phyloP scores from a whole-genome alignment of 2,797 vertebrate species.

The Selene dorsalis region DNA sequence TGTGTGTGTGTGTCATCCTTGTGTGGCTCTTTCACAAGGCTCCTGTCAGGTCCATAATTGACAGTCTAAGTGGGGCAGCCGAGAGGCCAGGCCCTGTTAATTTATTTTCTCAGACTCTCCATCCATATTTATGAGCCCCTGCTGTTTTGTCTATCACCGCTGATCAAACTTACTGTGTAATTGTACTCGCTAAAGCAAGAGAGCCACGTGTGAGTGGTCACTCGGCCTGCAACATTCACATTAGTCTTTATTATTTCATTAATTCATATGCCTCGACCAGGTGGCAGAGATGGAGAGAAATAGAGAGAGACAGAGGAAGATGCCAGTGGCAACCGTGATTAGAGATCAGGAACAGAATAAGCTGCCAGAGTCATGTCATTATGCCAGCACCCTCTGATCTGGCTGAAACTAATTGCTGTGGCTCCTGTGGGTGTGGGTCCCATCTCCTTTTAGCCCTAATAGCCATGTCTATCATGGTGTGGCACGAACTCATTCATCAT shows the following conservation, averaged over 20 bases:
- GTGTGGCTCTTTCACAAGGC: constrained; percentile 87
- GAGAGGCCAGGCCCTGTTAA: constrained; percentile 94
- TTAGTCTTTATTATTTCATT: constrained; percentile 83
- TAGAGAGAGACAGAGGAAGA: constrained; percentile 50
- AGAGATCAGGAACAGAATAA: constrained; percentile 71
- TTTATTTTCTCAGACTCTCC: constrained; percentile 94
- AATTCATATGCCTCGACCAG: constrained; percentile 66
- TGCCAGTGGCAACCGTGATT: constrained; percentile 64
- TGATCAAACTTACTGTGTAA: constrained; percentile 90
- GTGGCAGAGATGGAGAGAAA: constrained; percentile 38
- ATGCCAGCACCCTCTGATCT: constrained; percentile 77
- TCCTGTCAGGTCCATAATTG: constrained; percentile 92
- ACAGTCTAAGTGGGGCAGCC: constrained; percentile 95
- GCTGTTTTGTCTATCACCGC: constrained; percentile 98
- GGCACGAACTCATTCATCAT: constrained; percentile 72
- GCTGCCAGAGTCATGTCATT: constrained; percentile 77
- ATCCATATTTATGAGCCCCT: constrained; percentile 98
- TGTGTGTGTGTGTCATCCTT: constrained; percentile 77
- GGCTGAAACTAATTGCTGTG: constrained; percentile 75
- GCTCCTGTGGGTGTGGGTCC: constrained; percentile 68
- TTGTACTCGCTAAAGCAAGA: constrained; percentile 88
- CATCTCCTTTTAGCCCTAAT: constrained; percentile 65
- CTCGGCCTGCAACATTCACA: constrained; percentile 70
- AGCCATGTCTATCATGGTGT: constrained; percentile 63
- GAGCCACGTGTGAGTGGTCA: constrained; percentile 82